Evolutionary conservation across 2,888 invertebrate species (phyloP).

Genomic region (Steinernema carpocapsae): DNA sequence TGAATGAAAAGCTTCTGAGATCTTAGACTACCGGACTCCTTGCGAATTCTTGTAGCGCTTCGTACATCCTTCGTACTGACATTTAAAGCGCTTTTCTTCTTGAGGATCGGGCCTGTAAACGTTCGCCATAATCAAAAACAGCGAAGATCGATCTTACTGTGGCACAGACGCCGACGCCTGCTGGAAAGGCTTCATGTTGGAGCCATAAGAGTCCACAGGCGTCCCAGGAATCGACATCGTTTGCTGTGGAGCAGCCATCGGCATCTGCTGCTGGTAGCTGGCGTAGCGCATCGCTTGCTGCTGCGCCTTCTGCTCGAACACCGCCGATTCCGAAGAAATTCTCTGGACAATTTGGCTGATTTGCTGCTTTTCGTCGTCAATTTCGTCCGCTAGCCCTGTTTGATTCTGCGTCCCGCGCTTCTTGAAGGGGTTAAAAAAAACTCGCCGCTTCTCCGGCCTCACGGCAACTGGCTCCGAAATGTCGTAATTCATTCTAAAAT

Average conservation of each 20-base stretch:
- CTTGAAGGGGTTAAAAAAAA: not conserved
- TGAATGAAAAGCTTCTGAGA: not conserved
- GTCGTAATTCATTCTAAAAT: constrained; percentile 26
- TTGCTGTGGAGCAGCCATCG: not conserved
- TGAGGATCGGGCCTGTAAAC: not conserved
- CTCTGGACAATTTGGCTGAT: constrained; percentile 28
- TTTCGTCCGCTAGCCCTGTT: constrained; percentile 20
- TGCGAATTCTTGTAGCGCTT: constrained; percentile 31
- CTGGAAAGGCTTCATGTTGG: not conserved
- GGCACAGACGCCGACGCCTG: not conserved
- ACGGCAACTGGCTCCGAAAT: not conserved
- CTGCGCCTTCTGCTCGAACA: constrained; percentile 28
- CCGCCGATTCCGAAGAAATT: constrained; percentile 12
- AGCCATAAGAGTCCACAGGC: not conserved
- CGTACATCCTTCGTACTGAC: constrained; percentile 9
- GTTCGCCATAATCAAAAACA: not conserved
- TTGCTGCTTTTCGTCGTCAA: constrained; percentile 29
- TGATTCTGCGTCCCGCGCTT: not conserved
- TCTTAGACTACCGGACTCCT: not conserved
- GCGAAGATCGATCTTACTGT: not conserved
- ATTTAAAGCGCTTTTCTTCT: constrained; percentile 18
- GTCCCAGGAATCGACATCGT: not conserved
- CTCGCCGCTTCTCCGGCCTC: not conserved
- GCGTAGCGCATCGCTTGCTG: constrained; percentile 8
- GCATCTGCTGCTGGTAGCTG: constrained; percentile 11